phyloP scores from a whole-genome alignment of 2,888 invertebrate species.

The Cylindroiulus punctatus region DNA sequence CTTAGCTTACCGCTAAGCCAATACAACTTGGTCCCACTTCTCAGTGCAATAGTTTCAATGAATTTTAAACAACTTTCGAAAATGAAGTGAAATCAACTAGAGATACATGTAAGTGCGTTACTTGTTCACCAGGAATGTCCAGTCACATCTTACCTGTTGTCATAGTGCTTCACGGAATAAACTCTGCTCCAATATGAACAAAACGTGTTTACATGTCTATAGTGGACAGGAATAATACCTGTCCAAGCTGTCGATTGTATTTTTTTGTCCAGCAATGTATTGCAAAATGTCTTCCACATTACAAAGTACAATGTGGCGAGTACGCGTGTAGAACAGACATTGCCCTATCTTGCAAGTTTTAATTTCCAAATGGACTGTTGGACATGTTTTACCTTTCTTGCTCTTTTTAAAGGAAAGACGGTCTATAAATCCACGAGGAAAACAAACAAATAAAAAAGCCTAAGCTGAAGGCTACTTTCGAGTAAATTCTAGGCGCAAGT shows the following conservation, averaged over 20 bases:
- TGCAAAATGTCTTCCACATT: not conserved
- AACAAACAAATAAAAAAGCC: not conserved
- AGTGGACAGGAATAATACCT: not conserved
- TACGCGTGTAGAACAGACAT: not conserved
- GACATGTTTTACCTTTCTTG: not conserved
- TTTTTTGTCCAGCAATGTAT: not conserved
- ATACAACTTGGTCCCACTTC: too few relatives aligned
- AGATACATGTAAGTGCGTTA: too few relatives aligned
- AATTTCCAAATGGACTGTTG: slow-evolving; percentile 29
- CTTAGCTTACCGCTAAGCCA: too few relatives aligned
- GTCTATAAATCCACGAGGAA: not conserved
- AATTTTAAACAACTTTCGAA: too few relatives aligned
- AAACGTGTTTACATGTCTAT: not conserved
- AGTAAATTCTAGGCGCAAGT: not conserved
- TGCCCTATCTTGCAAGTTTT: slow-evolving; percentile 2
- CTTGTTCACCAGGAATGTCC: too few relatives aligned
- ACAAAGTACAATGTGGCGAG: too few relatives aligned
- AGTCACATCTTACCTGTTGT: too few relatives aligned
- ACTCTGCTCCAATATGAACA: too few relatives aligned
- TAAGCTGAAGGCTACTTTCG: not conserved
- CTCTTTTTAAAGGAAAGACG: slow-evolving; percentile 8
- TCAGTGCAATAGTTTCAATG: too few relatives aligned
- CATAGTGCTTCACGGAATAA: too few relatives aligned
- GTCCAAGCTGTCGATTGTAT: not conserved
- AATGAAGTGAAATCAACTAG: too few relatives aligned